Evolutionary conservation across 1,140 invertebrate genomes (phyloP).

Genomic region (Caerostris darwini): DNA sequence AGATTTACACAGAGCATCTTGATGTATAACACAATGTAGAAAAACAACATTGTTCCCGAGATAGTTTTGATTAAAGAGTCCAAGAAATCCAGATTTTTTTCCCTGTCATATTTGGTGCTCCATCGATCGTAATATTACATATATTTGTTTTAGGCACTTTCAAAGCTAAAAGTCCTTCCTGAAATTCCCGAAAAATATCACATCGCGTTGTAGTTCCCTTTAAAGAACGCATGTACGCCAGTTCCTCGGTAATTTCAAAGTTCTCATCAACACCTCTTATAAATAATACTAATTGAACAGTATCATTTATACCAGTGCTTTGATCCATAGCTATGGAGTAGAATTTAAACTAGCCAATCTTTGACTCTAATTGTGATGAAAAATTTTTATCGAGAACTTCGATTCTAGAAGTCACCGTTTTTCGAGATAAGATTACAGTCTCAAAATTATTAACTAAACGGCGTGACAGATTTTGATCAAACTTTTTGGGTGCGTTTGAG

Average conservation of each 20-base stretch:
- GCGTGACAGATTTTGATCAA: too few species aligned
- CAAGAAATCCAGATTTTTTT: conserved; percentile 60
- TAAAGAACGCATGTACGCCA: conserved; percentile 33
- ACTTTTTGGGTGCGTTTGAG: too few species aligned
- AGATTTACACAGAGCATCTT: conserved; percentile 74
- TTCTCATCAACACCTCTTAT: conserved; percentile 68
- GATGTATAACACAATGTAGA: conserved; percentile 70
- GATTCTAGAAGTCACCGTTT: conserved; percentile 36
- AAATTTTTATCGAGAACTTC: conserved; percentile 33
- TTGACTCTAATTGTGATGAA: conserved; percentile 1
- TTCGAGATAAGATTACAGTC: conserved; percentile 24
- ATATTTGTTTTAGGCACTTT: conserved; percentile 45
- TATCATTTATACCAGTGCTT: conserved; percentile 57
- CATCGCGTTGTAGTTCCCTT: conserved; percentile 57
- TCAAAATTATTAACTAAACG: conserved; percentile 10
- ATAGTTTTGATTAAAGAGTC: conserved; percentile 65
- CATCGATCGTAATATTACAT: conserved; percentile 50
- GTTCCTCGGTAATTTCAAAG: conserved; percentile 51
- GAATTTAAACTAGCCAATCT: conserved; percentile 4
- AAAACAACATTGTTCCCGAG: conserved; percentile 39
- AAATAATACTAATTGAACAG: conserved; percentile 33
- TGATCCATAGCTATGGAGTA: conserved; percentile 51
- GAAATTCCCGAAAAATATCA: conserved; percentile 62
- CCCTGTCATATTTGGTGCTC: conserved; percentile 56
- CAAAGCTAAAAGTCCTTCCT: conserved; percentile 45